A percentile compares a stretch with the other conserved stretches of the same genome.
Conservation (phyloP, 92 coral and sea anemone genomes). For the Epizoanthus ramosus region DNA sequence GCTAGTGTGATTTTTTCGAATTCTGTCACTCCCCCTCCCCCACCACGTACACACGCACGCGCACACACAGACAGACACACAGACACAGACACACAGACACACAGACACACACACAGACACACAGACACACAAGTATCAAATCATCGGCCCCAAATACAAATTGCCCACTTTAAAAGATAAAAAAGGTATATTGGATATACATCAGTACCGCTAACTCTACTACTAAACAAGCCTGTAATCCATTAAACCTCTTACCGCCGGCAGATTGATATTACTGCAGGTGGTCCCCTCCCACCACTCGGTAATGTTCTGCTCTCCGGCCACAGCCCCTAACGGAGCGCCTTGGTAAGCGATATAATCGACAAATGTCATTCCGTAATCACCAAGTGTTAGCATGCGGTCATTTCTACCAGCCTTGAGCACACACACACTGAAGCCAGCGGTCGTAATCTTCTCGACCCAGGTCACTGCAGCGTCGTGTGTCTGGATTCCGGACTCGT, state of each 20-base stretch:
- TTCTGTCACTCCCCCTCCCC: too few species aligned
- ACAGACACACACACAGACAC: too few species aligned
- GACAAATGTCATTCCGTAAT: conserved; percentile 70
- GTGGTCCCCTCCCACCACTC: conserved; percentile 89
- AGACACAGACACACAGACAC: too few species aligned
- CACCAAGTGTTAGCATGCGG: conserved; percentile 61
- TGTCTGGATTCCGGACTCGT: conserved; percentile 50
- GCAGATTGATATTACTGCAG: conserved; percentile 58
- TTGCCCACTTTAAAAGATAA: too few species aligned
- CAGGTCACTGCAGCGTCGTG: conserved; percentile 85
- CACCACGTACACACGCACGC: too few species aligned
- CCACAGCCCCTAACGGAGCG: conserved; percentile 70
- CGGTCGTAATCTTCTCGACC: conserved; percentile 64
- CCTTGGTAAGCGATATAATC: conserved; percentile 79
- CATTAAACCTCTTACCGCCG: conserved; percentile 49
- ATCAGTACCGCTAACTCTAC: too few species aligned
- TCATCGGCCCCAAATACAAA: too few species aligned
- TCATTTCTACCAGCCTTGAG: conserved; percentile 79
- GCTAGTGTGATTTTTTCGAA: too few species aligned
- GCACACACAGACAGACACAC: too few species aligned
- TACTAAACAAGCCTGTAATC: not conserved
- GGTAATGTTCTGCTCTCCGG: conserved; percentile 65
- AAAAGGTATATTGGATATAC: too few species aligned
- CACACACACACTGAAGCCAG: conserved; percentile 69
- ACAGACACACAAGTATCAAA: too few species aligned